Evolutionary conservation across 2,888 invertebrate genomes (phyloP).

Genomic region (Pachliopta kotzebuea): DNA sequence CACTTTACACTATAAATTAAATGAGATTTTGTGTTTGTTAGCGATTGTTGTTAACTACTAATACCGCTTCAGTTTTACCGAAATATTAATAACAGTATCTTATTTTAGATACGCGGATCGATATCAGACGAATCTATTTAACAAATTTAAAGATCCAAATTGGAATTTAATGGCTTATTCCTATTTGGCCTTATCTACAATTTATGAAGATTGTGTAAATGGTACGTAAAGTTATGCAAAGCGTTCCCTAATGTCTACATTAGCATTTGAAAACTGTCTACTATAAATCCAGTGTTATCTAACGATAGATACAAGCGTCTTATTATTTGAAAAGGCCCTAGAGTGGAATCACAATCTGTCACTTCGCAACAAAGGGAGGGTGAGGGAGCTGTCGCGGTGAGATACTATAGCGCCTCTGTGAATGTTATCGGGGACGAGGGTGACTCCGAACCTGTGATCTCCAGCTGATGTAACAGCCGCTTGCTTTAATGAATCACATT

Average conservation of each 20-base stretch:
- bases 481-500: constrained; percentile 4
- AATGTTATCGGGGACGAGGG: constrained; percentile 42
- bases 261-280: constrained; percentile 4
- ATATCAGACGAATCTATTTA: neutral
- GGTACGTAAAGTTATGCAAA: constrained; percentile 13
- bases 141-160: neutral
- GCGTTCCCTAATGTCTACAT: neutral
- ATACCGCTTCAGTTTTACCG: neutral
- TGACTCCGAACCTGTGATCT: constrained; percentile 25
- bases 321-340: constrained; percentile 39
- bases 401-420: constrained; percentile 53
- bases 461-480: constrained; percentile 4
- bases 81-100: neutral
- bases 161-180: neutral
- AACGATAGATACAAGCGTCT: constrained; percentile 37
- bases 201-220: neutral
- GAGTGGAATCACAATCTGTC: constrained; percentile 49
- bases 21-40: constrained; percentile 61
- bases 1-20: constrained; percentile 44
- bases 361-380: constrained; percentile 52
- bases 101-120: neutral
- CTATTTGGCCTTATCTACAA: neutral
- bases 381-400: constrained; percentile 47
- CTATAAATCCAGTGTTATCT: constrained; percentile 29
- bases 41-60: neutral